Conservation (phyloP, 2,888 invertebrate species). For the Stenotaenia linearis region DNA sequence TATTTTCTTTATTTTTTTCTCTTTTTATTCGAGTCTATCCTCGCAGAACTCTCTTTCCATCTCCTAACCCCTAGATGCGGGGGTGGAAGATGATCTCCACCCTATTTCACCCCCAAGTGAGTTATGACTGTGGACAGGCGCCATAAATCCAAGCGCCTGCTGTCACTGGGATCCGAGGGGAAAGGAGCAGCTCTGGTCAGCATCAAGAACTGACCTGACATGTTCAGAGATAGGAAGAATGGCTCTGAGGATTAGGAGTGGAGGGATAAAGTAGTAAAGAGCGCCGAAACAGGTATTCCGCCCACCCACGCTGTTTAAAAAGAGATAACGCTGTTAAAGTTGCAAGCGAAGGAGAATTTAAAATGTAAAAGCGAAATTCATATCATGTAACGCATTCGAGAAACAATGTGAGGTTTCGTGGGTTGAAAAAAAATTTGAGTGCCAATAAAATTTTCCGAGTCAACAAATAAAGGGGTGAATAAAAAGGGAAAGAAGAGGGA, state of each 20-base stretch:
- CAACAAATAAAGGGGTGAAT: constrained; percentile 11
- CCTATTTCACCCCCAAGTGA: constrained; percentile 26
- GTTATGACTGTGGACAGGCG: constrained; percentile 24
- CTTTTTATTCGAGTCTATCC: neutral
- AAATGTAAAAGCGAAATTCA: neutral
- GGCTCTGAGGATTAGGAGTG: neutral
- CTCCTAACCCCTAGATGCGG: constrained; percentile 5
- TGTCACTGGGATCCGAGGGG: constrained; percentile 15
- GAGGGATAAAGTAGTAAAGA: neutral
- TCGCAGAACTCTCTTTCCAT: neutral
- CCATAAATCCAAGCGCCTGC: constrained; percentile 24
- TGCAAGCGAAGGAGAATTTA: neutral
- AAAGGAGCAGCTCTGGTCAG: constrained; percentile 21
- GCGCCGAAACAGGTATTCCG: neutral
- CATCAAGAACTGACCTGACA: constrained; percentile 22
- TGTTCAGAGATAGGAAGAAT: neutral
- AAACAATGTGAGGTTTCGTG: neutral
- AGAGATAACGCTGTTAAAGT: neutral
- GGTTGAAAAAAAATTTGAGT: neutral
- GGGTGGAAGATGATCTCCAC: constrained; percentile 23
- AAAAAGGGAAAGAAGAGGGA: neutral
- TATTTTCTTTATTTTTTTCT: neutral
- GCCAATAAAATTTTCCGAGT: constrained; percentile 23
- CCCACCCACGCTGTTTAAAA: neutral
- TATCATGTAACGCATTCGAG: neutral